phyloP scores from a whole-genome alignment of 2,113 vertebrate genomes.

The Microtus pennsylvanicus region DNA sequence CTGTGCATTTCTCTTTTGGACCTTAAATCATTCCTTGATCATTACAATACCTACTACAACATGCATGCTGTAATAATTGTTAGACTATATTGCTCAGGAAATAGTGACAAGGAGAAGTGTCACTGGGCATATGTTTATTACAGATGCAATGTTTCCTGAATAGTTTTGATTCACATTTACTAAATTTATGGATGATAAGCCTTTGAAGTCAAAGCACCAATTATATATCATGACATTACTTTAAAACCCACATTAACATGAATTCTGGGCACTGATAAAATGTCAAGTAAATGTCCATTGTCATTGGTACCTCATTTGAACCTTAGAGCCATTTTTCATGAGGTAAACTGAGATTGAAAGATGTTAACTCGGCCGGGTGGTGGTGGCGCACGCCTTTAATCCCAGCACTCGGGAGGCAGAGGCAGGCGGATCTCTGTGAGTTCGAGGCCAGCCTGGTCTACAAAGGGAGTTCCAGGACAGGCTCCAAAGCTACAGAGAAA shows the following conservation, averaged over 20 bases:
- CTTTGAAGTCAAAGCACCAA: not conserved
- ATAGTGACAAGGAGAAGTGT: not conserved
- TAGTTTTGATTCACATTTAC: not conserved
- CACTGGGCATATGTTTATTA: not conserved
- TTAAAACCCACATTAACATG: not conserved
- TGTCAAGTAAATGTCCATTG: not conserved
- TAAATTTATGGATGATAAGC: not conserved
- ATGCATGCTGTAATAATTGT: not conserved
- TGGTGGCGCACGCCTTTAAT: no score
- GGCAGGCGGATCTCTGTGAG: no score
- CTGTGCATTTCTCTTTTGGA: not conserved
- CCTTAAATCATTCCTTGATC: not conserved
- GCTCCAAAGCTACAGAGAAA: no score
- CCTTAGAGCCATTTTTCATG: not conserved
- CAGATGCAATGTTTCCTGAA: not conserved
- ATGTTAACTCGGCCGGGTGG: not conserved
- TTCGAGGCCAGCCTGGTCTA: no score
- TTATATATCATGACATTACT: not conserved
- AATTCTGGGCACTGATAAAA: not conserved
- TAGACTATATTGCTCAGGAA: not conserved
- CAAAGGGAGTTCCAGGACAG: no score
- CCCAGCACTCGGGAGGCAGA: no score
- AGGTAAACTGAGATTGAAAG: not conserved
- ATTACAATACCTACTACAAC: not conserved
- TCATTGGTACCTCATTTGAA: not conserved